These are phyloP conservation scores for Hoplodrina blanda DNA, from an alignment of 2,888 invertebrate genomes.

Conservation along the genomic window DNA sequence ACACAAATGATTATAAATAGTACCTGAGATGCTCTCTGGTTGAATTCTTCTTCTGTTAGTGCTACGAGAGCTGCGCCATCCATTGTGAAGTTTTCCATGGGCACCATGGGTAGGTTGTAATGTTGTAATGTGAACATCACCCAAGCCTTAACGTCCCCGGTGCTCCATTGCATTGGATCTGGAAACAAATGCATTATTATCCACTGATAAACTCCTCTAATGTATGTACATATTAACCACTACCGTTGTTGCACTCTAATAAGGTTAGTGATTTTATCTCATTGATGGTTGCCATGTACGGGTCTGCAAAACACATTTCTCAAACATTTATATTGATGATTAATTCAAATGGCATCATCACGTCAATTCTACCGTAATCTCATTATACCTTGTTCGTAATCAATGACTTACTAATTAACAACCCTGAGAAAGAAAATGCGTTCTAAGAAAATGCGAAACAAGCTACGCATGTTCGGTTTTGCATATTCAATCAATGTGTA, in stretches of 20 bases:
- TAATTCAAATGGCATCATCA: conserved; percentile 38
- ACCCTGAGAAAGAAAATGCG: conserved; percentile 31
- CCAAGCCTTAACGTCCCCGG: conserved; percentile 96
- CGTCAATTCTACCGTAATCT: conserved; percentile 40
- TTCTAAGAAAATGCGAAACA: conserved; percentile 41
- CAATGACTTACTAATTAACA: conserved; percentile 48
- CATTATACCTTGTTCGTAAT: conserved; percentile 47
- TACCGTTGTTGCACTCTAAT: background rate
- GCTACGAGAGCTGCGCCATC: conserved; percentile 94
- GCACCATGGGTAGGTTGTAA: conserved; percentile 93
- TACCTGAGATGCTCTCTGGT: conserved; percentile 95
- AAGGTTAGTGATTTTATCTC: background rate
- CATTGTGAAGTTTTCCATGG: conserved; percentile 94
- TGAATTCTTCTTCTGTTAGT: conserved; percentile 96
- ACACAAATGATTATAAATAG: conserved; percentile 53
- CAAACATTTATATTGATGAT: conserved; percentile 20
- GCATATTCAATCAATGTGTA: conserved; percentile 56
- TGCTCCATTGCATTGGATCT: conserved; percentile 97
- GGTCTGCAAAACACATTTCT: conserved; percentile 26
- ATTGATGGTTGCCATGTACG: background rate
- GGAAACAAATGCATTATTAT: conserved; percentile 68
- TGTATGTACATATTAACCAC: background rate
- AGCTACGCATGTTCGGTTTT: conserved; percentile 38
- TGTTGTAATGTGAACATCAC: conserved; percentile 96
- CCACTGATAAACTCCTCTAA: background rate